Base-by-base conservation (phyloP, 2,888 invertebrate genomes). In the Lacanobia oleracea region DNA sequence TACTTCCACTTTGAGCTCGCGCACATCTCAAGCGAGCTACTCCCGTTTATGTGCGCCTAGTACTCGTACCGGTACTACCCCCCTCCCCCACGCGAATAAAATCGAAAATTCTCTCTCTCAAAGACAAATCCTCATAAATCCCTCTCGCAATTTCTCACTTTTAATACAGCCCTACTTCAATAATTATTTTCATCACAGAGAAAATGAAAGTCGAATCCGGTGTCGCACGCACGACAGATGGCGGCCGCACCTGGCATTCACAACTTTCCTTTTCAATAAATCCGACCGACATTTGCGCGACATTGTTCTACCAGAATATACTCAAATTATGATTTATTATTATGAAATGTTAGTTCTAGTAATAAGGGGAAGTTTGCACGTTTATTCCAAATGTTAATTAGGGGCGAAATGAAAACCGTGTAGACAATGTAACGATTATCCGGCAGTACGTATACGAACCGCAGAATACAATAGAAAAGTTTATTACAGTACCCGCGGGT, bases 381-480 rank as follows among this genome's bases (percentile, higher is more conserved):
- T 59, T 77, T 82, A 85, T 79, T 73, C 72, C 67, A 70, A 80
- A 86, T 81, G 85, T 89, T 90, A 90, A 92, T 92, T 91, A 91
- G 89, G 89, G 79, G 87, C 84, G 81, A 89, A 91, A 88, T 84
- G 80, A 83, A 81, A 85, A 84, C 72, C 65, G 8, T 68, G 79
- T 78, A 82, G 79, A 85, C 86, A 85, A 82, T 82, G 82, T 84
- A 83, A 81, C 82, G 85, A 85, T 86, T 84, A 87, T 81, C 81
- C 79, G 80, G 72, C 65, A 87, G 81, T 85, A 89, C 85, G 86
- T 88, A 88, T 83, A 87, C 87, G 87, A 90, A 90, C 91, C 91
- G 77, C 91, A 84, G 81, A 83, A 84, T 84, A 94, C 92, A 94
- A 94, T 93, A 92, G 92, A 94, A 94, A 95, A 94, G 91, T 94